Evolutionary conservation across 2,888 invertebrate genomes (phyloP), one percentile per base, ranked within the genome.

Genomic region (Ametastegia equiseti): DNA sequence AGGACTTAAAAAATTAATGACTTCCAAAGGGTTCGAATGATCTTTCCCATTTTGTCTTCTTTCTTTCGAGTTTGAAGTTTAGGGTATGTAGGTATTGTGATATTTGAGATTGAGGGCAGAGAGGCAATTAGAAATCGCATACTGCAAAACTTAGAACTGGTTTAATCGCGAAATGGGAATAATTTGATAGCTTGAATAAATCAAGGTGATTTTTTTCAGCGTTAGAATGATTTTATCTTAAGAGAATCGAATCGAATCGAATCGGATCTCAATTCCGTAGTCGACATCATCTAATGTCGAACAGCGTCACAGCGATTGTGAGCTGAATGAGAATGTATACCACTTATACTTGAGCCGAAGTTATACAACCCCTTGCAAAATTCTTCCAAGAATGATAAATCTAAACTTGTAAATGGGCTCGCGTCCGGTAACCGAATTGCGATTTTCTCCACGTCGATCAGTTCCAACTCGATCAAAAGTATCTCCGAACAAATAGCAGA

Each of bases 361-460:
- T 67, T 39, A 39, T 39, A 39, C n/a, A n/a, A n/a, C n/a, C 11
- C 65, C 39, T 39, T 19, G 39, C 36, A 27, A 4, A 39, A 67
- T 39, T 67, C 39, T 36, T 6, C 39, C 19, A 67, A 39, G 36
- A 2, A 39, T 67, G 36, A 39, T 67, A 67, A 67, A 67, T 67
- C 65, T 39, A 39, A 67, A 23, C 36, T 67, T 67, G 65, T 39
- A 67, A 67, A 67, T 67, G 65, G 39, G 19, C 4, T 39, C 11
- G 9, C 65, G 65, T 39, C 65, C 65, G 65, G 65, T 39, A 67
- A 39, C 36, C 19, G 13, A 67, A 39, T 67, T 67, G 39, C 65
- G 36, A 67, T 39, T 39, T 39, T 67, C 65, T 39, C 1, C 65
- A 39, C 65, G 65, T 67, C 65, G 19, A 67, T 67, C 65, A 39